Percentiles rank a stretch among this genome's conserved stretches.
Evolutionary conservation across 2,113 vertebrate genomes (phyloP).

Genomic region (Rhynchomys soricoides): DNA sequence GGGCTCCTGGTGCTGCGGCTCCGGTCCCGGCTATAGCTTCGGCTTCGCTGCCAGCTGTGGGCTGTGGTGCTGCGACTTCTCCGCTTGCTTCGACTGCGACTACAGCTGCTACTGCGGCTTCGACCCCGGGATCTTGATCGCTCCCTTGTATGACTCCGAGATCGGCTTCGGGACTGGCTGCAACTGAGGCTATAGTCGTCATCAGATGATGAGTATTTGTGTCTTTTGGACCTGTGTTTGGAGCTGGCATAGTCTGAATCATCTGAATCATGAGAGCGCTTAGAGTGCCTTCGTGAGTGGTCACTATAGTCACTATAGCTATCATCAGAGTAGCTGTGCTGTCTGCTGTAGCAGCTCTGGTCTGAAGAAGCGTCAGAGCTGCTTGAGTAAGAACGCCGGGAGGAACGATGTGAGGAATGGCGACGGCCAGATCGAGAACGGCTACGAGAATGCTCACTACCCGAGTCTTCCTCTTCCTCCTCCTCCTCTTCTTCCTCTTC

Average conservation of each 20-base stretch:
- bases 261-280: slow-evolving; percentile 91
- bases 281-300: slow-evolving; percentile 88
- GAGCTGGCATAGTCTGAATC: slow-evolving; percentile 95
- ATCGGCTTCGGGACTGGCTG: slow-evolving; percentile 90
- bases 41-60: slow-evolving; percentile 89
- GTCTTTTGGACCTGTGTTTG: slow-evolving; percentile 90
- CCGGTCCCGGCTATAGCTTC: slow-evolving; percentile 93
- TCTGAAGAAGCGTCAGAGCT: slow-evolving; percentile 94
- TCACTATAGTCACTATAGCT: slow-evolving; percentile 97
- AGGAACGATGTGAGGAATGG: slow-evolving; percentile 87
- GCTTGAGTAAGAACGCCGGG: slow-evolving; percentile 93
- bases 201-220: slow-evolving; percentile 89
- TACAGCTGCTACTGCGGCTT: slow-evolving; percentile 94
- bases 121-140: slow-evolving; percentile 88
- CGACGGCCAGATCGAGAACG: slow-evolving; percentile 89
- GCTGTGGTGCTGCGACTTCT: slow-evolving; percentile 89
- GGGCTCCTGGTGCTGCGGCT: slow-evolving; percentile 92
- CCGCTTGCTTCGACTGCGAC: slow-evolving; percentile 90
- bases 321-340: slow-evolving; percentile 92
- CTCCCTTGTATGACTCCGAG: slow-evolving; percentile 87
- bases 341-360: slow-evolving; percentile 91
- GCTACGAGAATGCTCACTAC: slow-evolving; percentile 91
- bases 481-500: slow-evolving; percentile 92
- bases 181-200: slow-evolving; percentile 91
- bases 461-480: slow-evolving; percentile 92